Evolutionary conservation across 2,113 vertebrate genomes (phyloP).

Genomic region (Myotis brandtii): DNA sequence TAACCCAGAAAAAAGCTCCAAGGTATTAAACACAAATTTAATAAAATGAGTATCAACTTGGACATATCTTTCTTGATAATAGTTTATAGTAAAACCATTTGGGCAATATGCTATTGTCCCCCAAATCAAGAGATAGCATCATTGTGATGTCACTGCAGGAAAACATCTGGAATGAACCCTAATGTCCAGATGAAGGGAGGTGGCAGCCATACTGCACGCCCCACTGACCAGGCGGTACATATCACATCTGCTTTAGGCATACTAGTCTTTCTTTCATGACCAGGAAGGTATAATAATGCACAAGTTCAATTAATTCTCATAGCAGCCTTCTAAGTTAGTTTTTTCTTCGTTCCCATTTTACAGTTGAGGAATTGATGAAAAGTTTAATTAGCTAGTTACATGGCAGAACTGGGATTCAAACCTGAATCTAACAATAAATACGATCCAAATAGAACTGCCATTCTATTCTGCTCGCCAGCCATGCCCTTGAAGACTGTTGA

Average conservation of each 20-base stretch:
- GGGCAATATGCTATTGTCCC: neutral
- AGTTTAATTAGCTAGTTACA: neutral
- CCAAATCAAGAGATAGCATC: neutral
- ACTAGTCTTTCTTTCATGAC: neutral
- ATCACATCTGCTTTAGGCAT: neutral
- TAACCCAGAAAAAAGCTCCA: neutral
- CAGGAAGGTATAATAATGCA: neutral
- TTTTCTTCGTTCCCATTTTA: neutral
- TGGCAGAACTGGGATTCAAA: conserved; percentile 5
- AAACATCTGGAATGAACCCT: neutral
- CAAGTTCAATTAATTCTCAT: neutral
- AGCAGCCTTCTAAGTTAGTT: neutral
- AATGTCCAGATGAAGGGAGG: neutral
- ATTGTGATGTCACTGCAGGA: neutral
- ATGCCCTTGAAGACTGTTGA: neutral
- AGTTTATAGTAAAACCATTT: neutral
- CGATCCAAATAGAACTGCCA: neutral
- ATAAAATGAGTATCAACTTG: neutral
- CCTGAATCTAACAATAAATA: neutral
- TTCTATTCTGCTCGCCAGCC: neutral
- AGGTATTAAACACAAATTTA: conserved; percentile 1
- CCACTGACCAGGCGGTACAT: too few species aligned
- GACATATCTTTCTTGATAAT: neutral
- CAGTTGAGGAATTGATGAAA: neutral
- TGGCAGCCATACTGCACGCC: too few species aligned